Conservation (phyloP, 2,797 vertebrate genomes). For the Hozukius guyotensis region DNA sequence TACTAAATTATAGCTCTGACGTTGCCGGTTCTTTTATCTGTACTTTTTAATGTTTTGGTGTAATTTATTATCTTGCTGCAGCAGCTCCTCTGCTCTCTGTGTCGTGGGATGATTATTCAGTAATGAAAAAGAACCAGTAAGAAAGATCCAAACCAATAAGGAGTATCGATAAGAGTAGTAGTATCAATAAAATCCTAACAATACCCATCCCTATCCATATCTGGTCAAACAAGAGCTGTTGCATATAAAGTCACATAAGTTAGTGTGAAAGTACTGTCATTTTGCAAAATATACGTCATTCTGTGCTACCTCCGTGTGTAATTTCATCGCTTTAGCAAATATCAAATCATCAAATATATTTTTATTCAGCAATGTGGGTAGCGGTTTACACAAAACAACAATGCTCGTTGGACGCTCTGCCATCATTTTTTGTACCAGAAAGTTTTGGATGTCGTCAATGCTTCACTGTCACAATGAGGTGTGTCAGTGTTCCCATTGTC, state of each 20-base stretch:
- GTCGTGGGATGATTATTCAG: neutral
- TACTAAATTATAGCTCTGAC: neutral
- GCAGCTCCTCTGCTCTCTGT: neutral
- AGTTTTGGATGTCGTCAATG: slow-evolving; percentile 10
- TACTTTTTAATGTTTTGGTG: too few relatives aligned
- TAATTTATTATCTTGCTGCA: neutral
- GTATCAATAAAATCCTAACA: too few relatives aligned
- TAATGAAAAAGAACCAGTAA: neutral
- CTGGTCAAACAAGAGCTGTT: neutral
- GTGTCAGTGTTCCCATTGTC: slow-evolving; percentile 18
- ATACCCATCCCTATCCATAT: neutral
- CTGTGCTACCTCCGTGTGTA: neutral
- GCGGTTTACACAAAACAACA: neutral
- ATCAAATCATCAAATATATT: neutral
- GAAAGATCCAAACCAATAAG: too few relatives aligned
- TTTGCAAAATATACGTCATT: neutral
- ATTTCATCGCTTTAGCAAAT: neutral
- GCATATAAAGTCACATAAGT: neutral
- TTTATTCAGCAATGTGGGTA: neutral
- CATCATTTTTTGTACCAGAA: neutral
- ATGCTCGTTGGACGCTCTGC: neutral
- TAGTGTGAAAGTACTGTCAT: neutral
- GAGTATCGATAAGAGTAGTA: too few relatives aligned
- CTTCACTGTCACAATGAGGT: slow-evolving; percentile 2
- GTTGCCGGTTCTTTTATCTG: neutral